These are phyloP conservation scores for Papilio gigon DNA, from an alignment of 2,888 invertebrate genomes.

Conservation along the genomic window DNA sequence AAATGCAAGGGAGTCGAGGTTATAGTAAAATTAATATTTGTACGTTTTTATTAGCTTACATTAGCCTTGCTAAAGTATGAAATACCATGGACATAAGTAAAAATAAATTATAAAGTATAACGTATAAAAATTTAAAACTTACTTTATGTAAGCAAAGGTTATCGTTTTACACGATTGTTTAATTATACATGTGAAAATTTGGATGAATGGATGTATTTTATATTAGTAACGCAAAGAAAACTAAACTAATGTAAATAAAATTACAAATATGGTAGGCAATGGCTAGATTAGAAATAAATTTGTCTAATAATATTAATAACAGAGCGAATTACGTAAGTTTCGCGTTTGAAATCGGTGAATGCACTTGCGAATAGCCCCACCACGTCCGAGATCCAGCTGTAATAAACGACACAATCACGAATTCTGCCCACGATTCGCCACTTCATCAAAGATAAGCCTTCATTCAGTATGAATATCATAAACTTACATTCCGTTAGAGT, in stretches of 20 bases:
- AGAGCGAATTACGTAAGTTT: constrained; percentile 64
- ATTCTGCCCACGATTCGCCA: constrained; percentile 68
- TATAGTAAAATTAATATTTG: background rate
- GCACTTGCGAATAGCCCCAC: constrained; percentile 62
- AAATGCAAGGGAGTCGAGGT: background rate
- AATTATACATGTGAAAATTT: too few relatives aligned
- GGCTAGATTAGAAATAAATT: background rate
- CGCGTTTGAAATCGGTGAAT: constrained; percentile 59
- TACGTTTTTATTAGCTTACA: background rate
- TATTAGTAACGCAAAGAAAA: too few relatives aligned
- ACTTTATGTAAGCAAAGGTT: too few relatives aligned
- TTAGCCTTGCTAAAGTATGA: too few relatives aligned
- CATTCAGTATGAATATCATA: constrained; percentile 52
- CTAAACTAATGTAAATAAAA: too few relatives aligned
- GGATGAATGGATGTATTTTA: too few relatives aligned
- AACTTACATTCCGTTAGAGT: constrained; percentile 41
- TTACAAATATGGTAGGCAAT: too few relatives aligned
- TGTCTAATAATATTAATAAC: background rate
- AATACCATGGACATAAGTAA: too few relatives aligned
- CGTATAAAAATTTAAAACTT: too few relatives aligned
- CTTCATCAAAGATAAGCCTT: constrained; percentile 65
- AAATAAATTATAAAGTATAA: too few relatives aligned
- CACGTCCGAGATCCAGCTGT: constrained; percentile 64
- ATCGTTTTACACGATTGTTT: too few relatives aligned
- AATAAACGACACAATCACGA: constrained; percentile 75